phyloP scores from a whole-genome alignment of 2,797 vertebrate genomes.

The Leptatherina wallacei region DNA sequence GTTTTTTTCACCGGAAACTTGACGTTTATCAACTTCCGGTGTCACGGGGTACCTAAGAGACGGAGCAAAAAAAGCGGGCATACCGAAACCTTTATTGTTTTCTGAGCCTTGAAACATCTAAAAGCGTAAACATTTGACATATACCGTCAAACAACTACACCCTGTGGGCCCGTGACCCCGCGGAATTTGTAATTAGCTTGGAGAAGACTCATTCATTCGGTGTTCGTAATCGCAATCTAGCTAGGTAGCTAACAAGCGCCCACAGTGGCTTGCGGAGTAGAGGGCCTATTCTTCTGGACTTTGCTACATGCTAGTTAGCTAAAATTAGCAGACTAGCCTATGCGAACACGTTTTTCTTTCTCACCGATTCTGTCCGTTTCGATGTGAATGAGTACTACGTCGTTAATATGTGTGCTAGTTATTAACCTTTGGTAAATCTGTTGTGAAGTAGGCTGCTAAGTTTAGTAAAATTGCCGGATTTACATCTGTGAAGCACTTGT shows the following conservation, averaged over 20 bases:
- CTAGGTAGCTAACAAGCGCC: slow-evolving; percentile 40
- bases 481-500: slow-evolving; percentile 30
- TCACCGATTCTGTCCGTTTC: slow-evolving; percentile 44
- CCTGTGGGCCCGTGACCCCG: not conserved
- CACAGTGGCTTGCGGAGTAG: slow-evolving; percentile 35
- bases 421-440: not conserved
- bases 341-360: slow-evolving; percentile 74
- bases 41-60: slow-evolving; percentile 74
- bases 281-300: slow-evolving; percentile 77
- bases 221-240: slow-evolving; percentile 37
- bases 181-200: slow-evolving; percentile 17
- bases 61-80: slow-evolving; percentile 80
- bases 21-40: slow-evolving; percentile 76
- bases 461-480: slow-evolving; percentile 13
- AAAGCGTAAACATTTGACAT: slow-evolving; percentile 23
- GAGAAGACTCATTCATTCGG: slow-evolving; percentile 66
- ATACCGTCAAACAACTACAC: slow-evolving; percentile 1
- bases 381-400: slow-evolving; percentile 25
- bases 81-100: slow-evolving; percentile 65
- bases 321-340: slow-evolving; percentile 68
- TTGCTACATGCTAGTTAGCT: slow-evolving; percentile 72
- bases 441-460: not conserved
- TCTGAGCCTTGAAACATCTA: slow-evolving; percentile 17
- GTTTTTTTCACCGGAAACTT: slow-evolving; percentile 56
- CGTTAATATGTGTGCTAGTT: not conserved